Evolutionary conservation across 2,797 vertebrate species (phyloP).

Genomic region (Eupleurogrammus muticus): DNA sequence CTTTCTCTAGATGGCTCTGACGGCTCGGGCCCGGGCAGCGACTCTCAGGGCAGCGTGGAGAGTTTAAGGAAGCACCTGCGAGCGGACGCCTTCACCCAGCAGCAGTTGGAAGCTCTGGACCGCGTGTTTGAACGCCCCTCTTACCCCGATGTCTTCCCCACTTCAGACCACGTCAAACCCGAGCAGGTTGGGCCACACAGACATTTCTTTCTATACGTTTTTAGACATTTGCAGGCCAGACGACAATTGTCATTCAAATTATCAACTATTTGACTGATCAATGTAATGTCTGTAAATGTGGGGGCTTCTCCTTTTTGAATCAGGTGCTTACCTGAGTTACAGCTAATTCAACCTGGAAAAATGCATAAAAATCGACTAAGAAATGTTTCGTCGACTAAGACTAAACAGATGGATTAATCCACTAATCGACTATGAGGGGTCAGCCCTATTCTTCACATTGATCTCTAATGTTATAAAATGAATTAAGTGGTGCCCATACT

Average conservation of each 20-base stretch:
- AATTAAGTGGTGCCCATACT: constrained; percentile 24
- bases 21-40: constrained; percentile 96
- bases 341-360: too few species aligned
- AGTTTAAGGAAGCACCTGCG: constrained; percentile 99
- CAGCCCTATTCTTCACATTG: neutral
- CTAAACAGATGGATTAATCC: too few species aligned
- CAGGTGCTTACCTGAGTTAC: too few species aligned
- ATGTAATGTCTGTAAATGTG: too few species aligned
- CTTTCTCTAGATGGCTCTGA: constrained; percentile 92
- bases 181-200: constrained; percentile 90
- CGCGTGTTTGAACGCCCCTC: constrained; percentile 98
- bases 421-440: too few species aligned
- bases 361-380: too few species aligned
- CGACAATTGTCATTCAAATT: too few species aligned
- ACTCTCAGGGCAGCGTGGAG: constrained; percentile 99
- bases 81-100: constrained; percentile 98
- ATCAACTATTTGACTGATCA: too few species aligned
- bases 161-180: constrained; percentile 99
- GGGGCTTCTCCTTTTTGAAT: too few species aligned
- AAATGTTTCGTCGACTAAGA: too few species aligned
- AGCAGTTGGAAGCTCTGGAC: constrained; percentile 99
- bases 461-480: constrained; percentile 21
- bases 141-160: constrained; percentile 98
- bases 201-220: constrained; percentile 15
- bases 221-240: constrained; percentile 2